Base-by-base conservation (phyloP, 2,113 vertebrate species). In the Eurystomus gularis region DNA sequence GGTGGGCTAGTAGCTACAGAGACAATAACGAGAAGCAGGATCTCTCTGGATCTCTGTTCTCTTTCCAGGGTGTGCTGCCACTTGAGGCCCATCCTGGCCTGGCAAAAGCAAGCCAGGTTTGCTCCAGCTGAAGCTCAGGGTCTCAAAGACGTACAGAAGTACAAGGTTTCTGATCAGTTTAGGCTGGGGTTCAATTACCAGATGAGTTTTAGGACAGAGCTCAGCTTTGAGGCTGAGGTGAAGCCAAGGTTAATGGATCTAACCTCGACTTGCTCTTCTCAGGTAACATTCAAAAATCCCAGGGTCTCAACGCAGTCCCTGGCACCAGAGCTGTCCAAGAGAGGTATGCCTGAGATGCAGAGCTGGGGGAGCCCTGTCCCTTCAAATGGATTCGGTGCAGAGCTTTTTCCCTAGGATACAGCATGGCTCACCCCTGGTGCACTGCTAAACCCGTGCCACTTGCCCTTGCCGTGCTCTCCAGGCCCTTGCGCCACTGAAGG, bases 391-490 rank as follows among this genome's bases (percentile, higher is more conserved):
- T 21, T 11, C 4, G 0, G 15, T 10, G 73, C 39, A 23, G 64
- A 65, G 37, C 51, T 44, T 31, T 4, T 4, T 24, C 73, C 29
- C 46, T 61, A 1, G 7, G 31, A 7, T 1, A 13, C 33, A 52
- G 39, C 37, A 52, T 1, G 51, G 23, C 68, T 65, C 75, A 11
- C n/a, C n/a, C 26, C 0, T 3, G 2, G 3, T 1, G 37, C 46
- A 4, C 48, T 1, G 20, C 3, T 57, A 46, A 17, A 61, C 44
- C 68, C 5, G 29, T 0, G 19, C 24, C 23, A 0, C 26, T 16
- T 5, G 61, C 42, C 3, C 62, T 24, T 11, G 31, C 87, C 4
- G 4, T 0, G 8, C 1, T 48, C 33, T 44, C 29, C 35, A 33
- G 31, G 35, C 4, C 58, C 70, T 3, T 5, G 8, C 20, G 25